Percentiles rank a stretch among this genome's conserved stretches.
Conservation (phyloP, 2,113 vertebrate genomes). For the Aramus guarauna region DNA sequence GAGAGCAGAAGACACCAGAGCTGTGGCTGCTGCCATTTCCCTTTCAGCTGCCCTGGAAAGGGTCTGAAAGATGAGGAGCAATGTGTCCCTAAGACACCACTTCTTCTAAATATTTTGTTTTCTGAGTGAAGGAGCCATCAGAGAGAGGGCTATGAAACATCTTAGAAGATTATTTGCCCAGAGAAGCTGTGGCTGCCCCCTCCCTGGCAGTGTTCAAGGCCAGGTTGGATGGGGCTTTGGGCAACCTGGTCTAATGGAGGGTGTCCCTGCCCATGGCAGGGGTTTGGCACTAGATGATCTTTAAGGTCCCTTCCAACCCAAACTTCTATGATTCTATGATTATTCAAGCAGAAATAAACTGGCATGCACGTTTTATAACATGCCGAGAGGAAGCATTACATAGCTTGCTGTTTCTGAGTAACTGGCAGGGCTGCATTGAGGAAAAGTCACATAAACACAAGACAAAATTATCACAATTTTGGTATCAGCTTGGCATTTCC, state of each 20-base stretch:
- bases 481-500: background rate
- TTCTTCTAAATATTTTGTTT: background rate
- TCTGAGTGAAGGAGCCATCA: background rate
- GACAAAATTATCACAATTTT: background rate
- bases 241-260: no score
- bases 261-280: no score
- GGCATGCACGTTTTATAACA: background rate
- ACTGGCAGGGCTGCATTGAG: background rate
- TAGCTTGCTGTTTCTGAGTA: background rate
- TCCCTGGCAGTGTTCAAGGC: no score
- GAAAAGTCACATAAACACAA: background rate
- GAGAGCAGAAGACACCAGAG: background rate
- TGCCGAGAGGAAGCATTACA: background rate
- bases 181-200: no score
- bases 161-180: background rate
- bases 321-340: no score
- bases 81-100: accelerated
- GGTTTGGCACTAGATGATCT: no score
- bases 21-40: background rate
- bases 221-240: no score
- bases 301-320: no score
- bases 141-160: background rate
- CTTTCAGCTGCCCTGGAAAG: background rate
- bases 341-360: background rate
- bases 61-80: background rate